Evolutionary conservation across 2,797 vertebrate genomes (phyloP).

Genomic region (Squalus acanthias): DNA sequence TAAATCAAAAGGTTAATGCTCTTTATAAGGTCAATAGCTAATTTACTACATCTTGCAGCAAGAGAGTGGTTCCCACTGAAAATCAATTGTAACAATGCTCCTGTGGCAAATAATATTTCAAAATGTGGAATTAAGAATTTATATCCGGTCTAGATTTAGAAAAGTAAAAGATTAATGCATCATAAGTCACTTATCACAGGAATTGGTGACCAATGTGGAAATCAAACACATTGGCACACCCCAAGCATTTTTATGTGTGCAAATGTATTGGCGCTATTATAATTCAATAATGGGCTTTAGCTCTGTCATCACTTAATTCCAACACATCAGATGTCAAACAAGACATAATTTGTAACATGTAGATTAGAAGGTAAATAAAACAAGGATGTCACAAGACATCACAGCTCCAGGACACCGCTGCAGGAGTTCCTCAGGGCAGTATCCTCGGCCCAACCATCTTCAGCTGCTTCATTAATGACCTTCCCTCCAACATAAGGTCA

Average conservation of each 20-base stretch:
- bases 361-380: background rate
- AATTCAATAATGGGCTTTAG: background rate
- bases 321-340: background rate
- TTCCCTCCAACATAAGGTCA: background rate
- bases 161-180: background rate
- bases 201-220: slow-evolving; percentile 6
- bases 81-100: background rate
- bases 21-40: slow-evolving; percentile 5
- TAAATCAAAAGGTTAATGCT: background rate
- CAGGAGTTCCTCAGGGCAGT: background rate
- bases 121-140: background rate
- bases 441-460: background rate
- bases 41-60: background rate
- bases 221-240: background rate
- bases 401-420: background rate
- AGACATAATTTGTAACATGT: background rate
- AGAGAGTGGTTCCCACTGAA: background rate
- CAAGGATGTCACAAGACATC: background rate
- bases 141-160: background rate
- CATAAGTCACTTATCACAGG: background rate
- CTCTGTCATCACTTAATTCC: background rate
- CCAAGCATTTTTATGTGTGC: background rate
- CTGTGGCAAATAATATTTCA: slow-evolving; percentile 7
- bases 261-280: background rate
- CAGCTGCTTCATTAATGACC: background rate